Evolutionary conservation across 2,888 invertebrate species (phyloP).

Genomic region (Epinotia bilunana): DNA sequence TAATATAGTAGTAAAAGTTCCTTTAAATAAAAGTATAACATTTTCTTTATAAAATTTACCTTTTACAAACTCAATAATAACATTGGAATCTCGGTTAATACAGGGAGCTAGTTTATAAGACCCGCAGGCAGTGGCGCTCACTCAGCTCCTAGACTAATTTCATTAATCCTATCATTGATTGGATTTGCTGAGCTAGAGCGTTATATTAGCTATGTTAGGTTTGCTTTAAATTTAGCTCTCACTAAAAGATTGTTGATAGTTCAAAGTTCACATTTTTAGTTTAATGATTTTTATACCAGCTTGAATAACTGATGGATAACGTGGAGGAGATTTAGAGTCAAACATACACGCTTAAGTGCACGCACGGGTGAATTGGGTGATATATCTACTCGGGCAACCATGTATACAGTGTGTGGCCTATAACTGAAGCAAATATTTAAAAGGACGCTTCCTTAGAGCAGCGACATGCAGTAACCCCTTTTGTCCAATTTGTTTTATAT

Average conservation of each 20-base stretch:
- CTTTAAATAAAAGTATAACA: no score
- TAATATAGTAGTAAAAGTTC: no score
- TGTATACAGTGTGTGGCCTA: no score
- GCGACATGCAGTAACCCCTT: no score
- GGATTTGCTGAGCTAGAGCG: conserved; percentile 55
- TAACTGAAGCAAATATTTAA: no score
- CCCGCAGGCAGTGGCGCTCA: conserved; percentile 54
- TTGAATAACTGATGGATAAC: neutral
- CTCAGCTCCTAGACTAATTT: conserved; percentile 62
- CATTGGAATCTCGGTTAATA: conserved; percentile 44
- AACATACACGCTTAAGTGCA: neutral
- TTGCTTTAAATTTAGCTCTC: conserved; percentile 36
- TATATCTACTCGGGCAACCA: no score
- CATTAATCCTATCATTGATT: conserved; percentile 70
- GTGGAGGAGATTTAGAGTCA: neutral
- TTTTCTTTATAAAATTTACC: neutral
- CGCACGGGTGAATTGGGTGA: no score
- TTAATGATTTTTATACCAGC: neutral
- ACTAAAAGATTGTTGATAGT: conserved; percentile 15
- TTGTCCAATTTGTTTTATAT: no score
- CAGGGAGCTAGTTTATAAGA: conserved; percentile 51
- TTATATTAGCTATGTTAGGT: conserved; percentile 40
- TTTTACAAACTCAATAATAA: neutral
- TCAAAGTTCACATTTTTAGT: neutral
- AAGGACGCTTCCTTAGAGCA: no score